These are phyloP conservation scores for Hystrix brachyura DNA, from an alignment of 2,113 vertebrate species.

Conservation along the genomic window DNA sequence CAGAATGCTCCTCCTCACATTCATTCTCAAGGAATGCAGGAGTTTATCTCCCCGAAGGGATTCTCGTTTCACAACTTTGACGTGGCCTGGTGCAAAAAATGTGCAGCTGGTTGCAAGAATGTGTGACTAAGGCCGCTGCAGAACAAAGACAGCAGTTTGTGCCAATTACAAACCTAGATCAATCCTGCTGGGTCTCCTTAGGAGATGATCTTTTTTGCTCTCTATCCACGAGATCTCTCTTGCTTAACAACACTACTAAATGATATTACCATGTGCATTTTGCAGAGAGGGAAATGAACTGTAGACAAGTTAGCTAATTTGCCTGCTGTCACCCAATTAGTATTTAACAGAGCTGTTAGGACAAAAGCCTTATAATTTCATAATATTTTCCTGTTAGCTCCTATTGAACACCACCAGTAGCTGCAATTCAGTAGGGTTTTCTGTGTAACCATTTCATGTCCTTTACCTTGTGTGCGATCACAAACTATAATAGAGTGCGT, in stretches of 20 bases:
- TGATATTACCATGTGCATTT: background rate
- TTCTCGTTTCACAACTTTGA: slow-evolving; percentile 47
- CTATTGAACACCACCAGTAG: background rate
- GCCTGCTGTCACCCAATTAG: background rate
- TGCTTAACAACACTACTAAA: background rate
- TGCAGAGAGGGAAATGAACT: background rate
- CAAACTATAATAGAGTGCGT: background rate
- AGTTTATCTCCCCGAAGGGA: slow-evolving; percentile 31
- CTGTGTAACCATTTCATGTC: background rate
- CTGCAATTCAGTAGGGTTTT: background rate
- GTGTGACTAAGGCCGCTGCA: background rate
- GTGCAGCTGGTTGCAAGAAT: slow-evolving; percentile 27
- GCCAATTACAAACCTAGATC: background rate
- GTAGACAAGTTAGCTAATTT: background rate
- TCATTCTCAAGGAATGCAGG: slow-evolving; percentile 32
- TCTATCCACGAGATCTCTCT: background rate
- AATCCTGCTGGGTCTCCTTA: background rate
- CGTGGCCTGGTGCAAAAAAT: background rate
- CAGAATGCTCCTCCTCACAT: background rate
- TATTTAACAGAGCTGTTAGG: background rate
- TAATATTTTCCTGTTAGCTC: background rate
- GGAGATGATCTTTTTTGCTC: background rate
- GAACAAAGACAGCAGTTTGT: background rate
- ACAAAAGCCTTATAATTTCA: background rate
- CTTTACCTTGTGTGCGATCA: background rate